These are phyloP conservation scores for Galendromus occidentalis DNA, from an alignment of 1,140 invertebrate genomes.

Conservation along the genomic window DNA sequence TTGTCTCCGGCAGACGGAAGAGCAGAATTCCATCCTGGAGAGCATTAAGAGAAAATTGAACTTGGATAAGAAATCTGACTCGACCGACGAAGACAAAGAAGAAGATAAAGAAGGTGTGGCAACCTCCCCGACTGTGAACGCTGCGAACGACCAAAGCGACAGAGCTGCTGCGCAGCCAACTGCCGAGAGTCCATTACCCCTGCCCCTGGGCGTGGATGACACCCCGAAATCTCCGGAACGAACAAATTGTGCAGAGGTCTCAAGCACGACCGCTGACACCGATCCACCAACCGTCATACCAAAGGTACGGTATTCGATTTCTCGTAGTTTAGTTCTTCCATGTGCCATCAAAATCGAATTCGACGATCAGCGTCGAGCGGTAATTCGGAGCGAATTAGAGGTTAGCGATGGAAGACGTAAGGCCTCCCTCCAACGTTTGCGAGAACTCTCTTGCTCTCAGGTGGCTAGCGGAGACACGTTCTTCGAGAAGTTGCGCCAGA, in stretches of 20 bases:
- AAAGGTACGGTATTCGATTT: neutral
- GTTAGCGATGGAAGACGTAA: too few species aligned
- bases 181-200: neutral
- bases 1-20: neutral
- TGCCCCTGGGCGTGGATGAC: neutral
- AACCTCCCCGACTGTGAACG: neutral
- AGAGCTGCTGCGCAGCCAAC: neutral
- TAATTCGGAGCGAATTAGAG: too few species aligned
- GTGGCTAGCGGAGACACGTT: neutral
- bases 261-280: neutral
- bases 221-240: conserved; percentile 7
- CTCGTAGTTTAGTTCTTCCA: too few species aligned
- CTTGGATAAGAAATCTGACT: conserved; percentile 9
- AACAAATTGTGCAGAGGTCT: conserved; percentile 5
- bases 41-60: conserved; percentile 7
- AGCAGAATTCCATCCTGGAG: conserved; percentile 5
- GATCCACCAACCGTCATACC: conserved; percentile 2
- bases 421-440: too few species aligned
- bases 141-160: neutral
- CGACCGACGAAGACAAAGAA: neutral
- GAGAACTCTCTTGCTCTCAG: too few species aligned
- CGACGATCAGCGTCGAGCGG: too few species aligned
- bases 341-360: too few species aligned
- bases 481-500: conserved; percentile 6
- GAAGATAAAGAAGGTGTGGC: neutral